Conservation (phyloP, 2,888 invertebrate species). For the Hydriomena furcata region DNA sequence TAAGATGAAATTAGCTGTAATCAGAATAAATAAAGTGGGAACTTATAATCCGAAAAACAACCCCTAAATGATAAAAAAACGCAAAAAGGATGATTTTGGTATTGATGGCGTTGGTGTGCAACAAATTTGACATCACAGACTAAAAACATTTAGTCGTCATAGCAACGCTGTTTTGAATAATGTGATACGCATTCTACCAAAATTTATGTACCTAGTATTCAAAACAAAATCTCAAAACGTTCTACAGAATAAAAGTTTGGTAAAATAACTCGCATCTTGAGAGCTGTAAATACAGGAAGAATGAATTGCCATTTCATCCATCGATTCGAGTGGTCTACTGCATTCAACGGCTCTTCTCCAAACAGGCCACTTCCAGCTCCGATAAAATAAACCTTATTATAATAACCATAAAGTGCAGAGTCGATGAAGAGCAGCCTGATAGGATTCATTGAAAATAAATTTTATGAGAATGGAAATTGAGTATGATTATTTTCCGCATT, state of each 20-base stretch:
- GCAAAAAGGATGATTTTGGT: too few species aligned
- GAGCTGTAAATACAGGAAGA: conserved; percentile 15
- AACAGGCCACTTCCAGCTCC: conserved; percentile 10
- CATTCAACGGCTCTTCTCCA: conserved; percentile 18
- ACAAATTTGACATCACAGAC: too few species aligned
- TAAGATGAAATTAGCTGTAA: too few species aligned
- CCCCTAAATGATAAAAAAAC: too few species aligned
- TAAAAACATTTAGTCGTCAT: too few species aligned
- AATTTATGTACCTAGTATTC: too few species aligned
- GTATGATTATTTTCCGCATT: conserved; percentile 12
- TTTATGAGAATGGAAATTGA: conserved; percentile 10
- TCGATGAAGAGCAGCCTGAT: neutral
- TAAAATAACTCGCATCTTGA: conserved; percentile 9
- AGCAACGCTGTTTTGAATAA: too few species aligned
- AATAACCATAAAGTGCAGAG: neutral
- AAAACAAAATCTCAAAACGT: too few species aligned
- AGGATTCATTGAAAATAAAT: conserved; percentile 12
- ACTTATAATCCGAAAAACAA: too few species aligned
- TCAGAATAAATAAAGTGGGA: too few species aligned
- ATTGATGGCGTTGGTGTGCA: too few species aligned
- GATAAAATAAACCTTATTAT: conserved; percentile 11
- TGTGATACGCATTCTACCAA: too few species aligned
- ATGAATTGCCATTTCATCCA: conserved; percentile 21
- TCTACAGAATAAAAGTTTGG: neutral
- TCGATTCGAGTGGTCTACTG: conserved; percentile 20